Conservation (phyloP, 2,797 vertebrate genomes). For the Argya squamiceps region DNA sequence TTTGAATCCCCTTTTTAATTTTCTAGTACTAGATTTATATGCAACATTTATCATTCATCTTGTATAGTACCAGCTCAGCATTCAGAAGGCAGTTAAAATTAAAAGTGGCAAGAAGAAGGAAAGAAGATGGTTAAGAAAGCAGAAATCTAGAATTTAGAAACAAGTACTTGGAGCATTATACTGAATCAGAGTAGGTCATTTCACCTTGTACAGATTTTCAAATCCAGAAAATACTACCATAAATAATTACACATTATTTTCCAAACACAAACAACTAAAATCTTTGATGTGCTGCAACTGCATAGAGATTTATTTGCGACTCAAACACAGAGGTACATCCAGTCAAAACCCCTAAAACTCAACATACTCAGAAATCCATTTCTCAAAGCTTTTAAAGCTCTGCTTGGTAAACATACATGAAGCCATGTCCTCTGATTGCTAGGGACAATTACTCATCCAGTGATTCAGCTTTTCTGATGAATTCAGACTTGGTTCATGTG, state of each 20-base stretch:
- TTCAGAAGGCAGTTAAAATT: not conserved
- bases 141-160: not conserved
- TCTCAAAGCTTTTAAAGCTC: not conserved
- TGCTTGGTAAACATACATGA: not conserved
- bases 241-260: not conserved
- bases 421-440: not conserved
- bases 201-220: not conserved
- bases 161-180: not conserved
- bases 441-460: constrained; percentile 12
- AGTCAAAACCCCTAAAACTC: not conserved
- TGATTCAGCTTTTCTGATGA: constrained; percentile 48
- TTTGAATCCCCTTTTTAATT: not conserved
- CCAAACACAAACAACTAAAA: not conserved
- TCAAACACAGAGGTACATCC: not conserved
- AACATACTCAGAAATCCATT: not conserved
- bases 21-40: not conserved
- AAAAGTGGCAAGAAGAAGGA: not conserved
- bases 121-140: not conserved
- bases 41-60: not conserved
- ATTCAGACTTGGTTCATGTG: not conserved
- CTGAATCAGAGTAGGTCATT: not conserved
- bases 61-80: not conserved
- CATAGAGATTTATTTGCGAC: not conserved
- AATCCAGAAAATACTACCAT: not conserved
- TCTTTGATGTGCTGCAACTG: not conserved